Percentiles rank a stretch among this genome's conserved stretches.
These are phyloP conservation scores for Peribatodes rhomboidaria DNA, from an alignment of 2,888 invertebrate species.

Conservation along the genomic window DNA sequence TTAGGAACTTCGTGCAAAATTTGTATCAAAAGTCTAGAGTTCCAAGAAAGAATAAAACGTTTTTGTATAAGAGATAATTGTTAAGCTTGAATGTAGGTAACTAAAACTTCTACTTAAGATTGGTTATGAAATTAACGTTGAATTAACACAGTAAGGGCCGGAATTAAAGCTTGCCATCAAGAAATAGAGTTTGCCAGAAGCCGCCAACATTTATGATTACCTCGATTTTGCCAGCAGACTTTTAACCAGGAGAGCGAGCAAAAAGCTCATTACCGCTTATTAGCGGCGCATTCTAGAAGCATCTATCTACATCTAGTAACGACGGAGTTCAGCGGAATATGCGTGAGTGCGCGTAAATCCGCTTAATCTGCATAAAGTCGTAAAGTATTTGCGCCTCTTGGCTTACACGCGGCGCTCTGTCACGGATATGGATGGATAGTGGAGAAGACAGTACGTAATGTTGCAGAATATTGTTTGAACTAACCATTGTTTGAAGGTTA, in stretches of 20 bases:
- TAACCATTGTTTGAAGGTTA: neutral
- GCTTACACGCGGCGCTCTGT: constrained; percentile 32
- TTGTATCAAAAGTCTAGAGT: too few relatives aligned
- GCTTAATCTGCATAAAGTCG: constrained; percentile 53
- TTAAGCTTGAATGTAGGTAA: too few relatives aligned
- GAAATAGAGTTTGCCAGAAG: neutral
- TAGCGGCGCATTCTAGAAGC: constrained; percentile 21
- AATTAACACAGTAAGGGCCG: too few relatives aligned
- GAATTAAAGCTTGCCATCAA: neutral
- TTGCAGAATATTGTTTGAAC: neutral
- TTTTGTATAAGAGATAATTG: too few relatives aligned
- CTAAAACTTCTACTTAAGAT: too few relatives aligned
- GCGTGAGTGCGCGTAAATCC: constrained; percentile 48
- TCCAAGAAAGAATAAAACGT: too few relatives aligned
- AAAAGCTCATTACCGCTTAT: constrained; percentile 23
- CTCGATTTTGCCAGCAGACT: neutral
- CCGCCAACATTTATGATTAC: neutral
- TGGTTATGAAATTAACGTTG: too few relatives aligned
- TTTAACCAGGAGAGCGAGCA: neutral
- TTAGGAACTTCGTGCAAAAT: too few relatives aligned
- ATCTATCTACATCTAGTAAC: constrained; percentile 44
- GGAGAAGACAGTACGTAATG: constrained; percentile 10
- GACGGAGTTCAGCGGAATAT: constrained; percentile 36
- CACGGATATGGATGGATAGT: constrained; percentile 25
- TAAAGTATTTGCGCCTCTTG: constrained; percentile 48